phyloP scores from a whole-genome alignment of 2,888 invertebrate genomes.

The Cheilosia urbana region DNA sequence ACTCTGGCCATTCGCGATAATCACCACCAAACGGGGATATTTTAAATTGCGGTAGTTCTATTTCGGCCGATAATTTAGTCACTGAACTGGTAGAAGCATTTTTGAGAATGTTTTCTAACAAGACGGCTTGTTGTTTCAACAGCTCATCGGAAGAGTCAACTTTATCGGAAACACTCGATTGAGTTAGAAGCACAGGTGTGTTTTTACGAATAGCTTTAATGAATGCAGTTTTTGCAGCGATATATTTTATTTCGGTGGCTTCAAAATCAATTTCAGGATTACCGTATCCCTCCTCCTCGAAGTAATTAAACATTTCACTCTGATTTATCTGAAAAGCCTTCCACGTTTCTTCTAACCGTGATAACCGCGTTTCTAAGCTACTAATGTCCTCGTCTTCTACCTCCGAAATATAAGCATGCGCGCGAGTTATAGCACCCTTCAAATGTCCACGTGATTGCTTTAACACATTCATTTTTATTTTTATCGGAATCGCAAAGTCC shows the following conservation, averaged over 20 bases:
- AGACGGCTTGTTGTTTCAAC: constrained; percentile 15
- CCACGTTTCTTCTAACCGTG: constrained; percentile 3
- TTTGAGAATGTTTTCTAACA: too few species aligned
- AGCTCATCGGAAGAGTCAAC: constrained; percentile 3
- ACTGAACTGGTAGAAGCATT: too few species aligned
- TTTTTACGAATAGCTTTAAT: constrained; percentile 10
- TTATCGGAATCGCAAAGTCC: fast-evolving
- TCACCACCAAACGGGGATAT: constrained; percentile 16
- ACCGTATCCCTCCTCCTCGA: constrained; percentile 13
- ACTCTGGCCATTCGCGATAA: constrained; percentile 2
- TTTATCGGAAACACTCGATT: background rate
- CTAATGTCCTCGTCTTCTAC: background rate
- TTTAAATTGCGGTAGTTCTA: too few species aligned
- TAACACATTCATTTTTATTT: background rate
- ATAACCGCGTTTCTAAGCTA: constrained; percentile 3
- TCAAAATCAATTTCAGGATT: constrained; percentile 15
- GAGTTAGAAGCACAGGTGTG: too few species aligned
- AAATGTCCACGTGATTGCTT: constrained; percentile 11
- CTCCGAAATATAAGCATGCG: background rate
- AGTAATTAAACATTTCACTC: constrained; percentile 4
- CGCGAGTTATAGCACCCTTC: constrained; percentile 11
- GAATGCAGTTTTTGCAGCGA: constrained; percentile 42
- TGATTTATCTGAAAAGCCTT: constrained; percentile 8
- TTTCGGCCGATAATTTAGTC: too few species aligned
- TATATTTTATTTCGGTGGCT: constrained; percentile 21